phyloP scores from a whole-genome alignment of 2,113 vertebrate genomes.

The Lycaon pictus region DNA sequence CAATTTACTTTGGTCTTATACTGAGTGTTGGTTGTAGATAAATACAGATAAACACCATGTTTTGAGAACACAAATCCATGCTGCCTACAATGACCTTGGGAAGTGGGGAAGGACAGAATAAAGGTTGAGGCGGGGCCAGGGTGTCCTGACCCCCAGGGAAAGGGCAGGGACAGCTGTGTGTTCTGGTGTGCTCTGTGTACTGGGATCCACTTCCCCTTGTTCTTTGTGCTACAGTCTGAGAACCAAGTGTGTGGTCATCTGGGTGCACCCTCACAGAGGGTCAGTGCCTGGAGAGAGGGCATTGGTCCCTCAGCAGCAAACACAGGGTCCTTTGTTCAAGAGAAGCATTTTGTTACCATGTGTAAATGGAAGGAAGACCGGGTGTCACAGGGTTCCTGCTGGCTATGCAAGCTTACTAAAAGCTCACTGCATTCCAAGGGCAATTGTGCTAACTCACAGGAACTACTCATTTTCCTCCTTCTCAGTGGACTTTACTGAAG shows the following conservation, averaged over 20 bases:
- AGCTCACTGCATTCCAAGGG: neutral
- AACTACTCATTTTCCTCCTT: neutral
- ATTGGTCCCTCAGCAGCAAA: neutral
- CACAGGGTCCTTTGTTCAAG: neutral
- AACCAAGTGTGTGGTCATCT: neutral
- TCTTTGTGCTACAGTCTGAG: neutral
- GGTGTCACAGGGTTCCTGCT: neutral
- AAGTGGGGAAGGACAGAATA: neutral
- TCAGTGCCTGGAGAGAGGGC: neutral
- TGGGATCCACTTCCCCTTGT: neutral
- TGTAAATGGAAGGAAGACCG: neutral
- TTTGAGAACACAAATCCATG: neutral
- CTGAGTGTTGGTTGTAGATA: neutral
- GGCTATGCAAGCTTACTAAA: neutral
- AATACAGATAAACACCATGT: neutral
- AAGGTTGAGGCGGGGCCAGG: neutral
- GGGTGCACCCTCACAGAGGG: neutral
- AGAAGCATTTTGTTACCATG: neutral
- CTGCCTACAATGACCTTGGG: neutral
- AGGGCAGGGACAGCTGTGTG: neutral
- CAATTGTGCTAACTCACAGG: neutral
- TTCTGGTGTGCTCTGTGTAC: fast-evolving
- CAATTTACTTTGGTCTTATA: neutral
- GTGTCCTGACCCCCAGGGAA: neutral
- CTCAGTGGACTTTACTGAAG: neutral